A percentile compares a stretch with the other conserved stretches of the same genome.
These are phyloP conservation scores for Phortica variegata DNA, from an alignment of 1,140 invertebrate genomes.

Conservation along the genomic window DNA sequence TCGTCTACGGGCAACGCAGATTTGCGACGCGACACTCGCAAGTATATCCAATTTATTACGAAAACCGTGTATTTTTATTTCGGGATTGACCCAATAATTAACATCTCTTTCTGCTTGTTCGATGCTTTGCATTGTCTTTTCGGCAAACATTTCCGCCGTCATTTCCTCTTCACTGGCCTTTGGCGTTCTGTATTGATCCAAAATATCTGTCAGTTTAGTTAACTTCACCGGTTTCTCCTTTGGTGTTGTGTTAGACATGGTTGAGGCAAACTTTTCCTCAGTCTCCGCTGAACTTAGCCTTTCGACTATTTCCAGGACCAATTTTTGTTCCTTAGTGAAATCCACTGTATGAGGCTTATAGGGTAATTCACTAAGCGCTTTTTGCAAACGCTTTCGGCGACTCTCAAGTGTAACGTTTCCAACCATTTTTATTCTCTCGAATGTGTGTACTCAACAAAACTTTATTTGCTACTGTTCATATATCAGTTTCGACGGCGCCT, in stretches of 20 bases:
- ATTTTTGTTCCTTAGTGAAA: slow-evolving; percentile 15
- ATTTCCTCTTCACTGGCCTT: slow-evolving; percentile 12
- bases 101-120: slow-evolving; percentile 27
- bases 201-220: too few species aligned
- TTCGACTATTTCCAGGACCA: slow-evolving; percentile 28
- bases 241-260: too few species aligned
- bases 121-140: slow-evolving; percentile 28
- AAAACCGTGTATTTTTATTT: too few species aligned
- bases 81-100: too few species aligned
- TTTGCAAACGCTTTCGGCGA: slow-evolving; percentile 35
- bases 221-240: slow-evolving; percentile 2
- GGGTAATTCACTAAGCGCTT: slow-evolving; percentile 28
- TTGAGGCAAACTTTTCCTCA: slow-evolving; percentile 19
- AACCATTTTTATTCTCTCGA: not conserved
- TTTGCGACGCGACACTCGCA: too few species aligned
- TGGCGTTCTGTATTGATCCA: too few species aligned
- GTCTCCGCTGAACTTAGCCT: slow-evolving; percentile 18
- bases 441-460: not conserved
- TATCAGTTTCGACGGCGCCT: slow-evolving; percentile 13
- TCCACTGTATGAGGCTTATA: slow-evolving; percentile 21
- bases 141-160: slow-evolving; percentile 32
- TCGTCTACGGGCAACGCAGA: too few species aligned
- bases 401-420: slow-evolving; percentile 10
- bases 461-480: slow-evolving; percentile 10
- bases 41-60: too few species aligned